Evolutionary conservation across 2,113 vertebrate genomes (phyloP), one percentile per base, ranked within the genome.

Genomic region (Lota lota): DNA sequence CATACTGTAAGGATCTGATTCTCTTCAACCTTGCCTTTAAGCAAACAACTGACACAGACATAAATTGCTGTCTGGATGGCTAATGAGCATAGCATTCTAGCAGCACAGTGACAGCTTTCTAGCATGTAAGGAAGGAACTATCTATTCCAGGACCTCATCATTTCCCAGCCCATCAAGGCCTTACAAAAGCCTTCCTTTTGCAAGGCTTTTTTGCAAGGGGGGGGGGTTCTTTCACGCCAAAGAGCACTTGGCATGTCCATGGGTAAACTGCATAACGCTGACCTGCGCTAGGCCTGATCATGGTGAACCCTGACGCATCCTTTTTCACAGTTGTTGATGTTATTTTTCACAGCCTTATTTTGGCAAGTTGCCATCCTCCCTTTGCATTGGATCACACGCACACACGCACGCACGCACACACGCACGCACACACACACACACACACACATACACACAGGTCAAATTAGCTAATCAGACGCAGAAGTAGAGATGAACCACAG

Each of bases 301-400:
- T 79, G 75, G 63, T 74, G 73, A 65, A 73, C 76, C 50, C 72
- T 75, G 63, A 78, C 66, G 74, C 62, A 53, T 67, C 47, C 28
- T 61, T 68, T 71, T 81, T 83, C 68, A 67, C 73, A 68, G n/a
- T 63, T 69, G 72, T 47, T 76, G 73, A 82, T 78, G 72, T 78
- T 61, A 20, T 22, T 56, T 47, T 14, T 8, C 40, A 47, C 50
- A 36, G 22, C 24, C 63, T 1, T 89, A 80, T 87, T 89, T 82
- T 77, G 87, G 88, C 83, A 84, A 18, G 1, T 17, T 81, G 81
- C 81, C 82, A 62, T 72, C 66, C 7, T 40, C 28, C 33, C 67
- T 7, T 24, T 11, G 51, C 56, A 10, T 20, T 18, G 50, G 33
- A 20, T 19, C 19, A 2, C 16, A n/a, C 16, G 18, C 11, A 51